Evolutionary conservation across 2,113 vertebrate species (phyloP).

Genomic region (Natator depressus): DNA sequence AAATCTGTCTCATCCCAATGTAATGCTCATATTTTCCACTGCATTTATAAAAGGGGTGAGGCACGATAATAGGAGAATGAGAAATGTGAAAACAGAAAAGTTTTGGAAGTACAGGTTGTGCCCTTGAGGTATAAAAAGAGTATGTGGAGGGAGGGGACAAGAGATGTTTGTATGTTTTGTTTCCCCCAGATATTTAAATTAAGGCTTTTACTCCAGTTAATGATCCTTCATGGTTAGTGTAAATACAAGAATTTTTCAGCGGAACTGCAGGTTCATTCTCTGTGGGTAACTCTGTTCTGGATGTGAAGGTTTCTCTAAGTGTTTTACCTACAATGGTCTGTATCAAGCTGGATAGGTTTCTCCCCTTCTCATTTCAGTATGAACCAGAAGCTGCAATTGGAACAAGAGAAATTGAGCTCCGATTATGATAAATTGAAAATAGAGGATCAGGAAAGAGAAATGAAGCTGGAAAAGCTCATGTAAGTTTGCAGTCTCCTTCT

Average conservation of each 20-base stretch:
- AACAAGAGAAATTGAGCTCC: conserved; percentile 89
- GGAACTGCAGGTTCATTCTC: background rate
- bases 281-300: background rate
- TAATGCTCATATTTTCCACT: background rate
- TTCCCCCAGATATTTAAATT: background rate
- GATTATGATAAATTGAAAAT: conserved; percentile 91
- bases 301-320: fast-evolving
- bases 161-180: background rate
- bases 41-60: background rate
- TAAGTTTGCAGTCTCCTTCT: conserved; percentile 65
- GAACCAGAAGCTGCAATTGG: conserved; percentile 91
- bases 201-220: background rate
- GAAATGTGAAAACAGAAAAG: background rate
- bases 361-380: conserved; percentile 76
- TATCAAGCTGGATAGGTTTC: background rate
- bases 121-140: background rate
- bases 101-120: background rate
- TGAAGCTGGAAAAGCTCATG: conserved; percentile 88
- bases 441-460: conserved; percentile 90
- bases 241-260: background rate
- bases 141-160: background rate
- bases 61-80: background rate
- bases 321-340: background rate
- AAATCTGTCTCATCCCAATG: background rate
- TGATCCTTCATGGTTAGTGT: background rate